Percentiles rank a stretch among this genome's conserved stretches.
Conservation (phyloP, 2,113 vertebrate genomes). For the Hiodon alosoides region DNA sequence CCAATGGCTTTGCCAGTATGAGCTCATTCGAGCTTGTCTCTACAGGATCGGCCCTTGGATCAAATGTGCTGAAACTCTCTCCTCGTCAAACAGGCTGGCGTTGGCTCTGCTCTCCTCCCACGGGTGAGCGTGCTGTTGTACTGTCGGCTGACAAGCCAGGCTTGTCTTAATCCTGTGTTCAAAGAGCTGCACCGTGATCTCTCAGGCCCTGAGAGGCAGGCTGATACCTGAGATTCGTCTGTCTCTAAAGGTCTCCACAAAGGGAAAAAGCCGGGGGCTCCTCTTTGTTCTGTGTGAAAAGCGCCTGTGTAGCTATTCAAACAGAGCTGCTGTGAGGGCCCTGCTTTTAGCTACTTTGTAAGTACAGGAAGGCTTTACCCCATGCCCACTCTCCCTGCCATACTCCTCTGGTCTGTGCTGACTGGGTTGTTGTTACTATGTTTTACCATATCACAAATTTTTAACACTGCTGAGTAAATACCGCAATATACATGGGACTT, state of each 20-base stretch:
- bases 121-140: background rate
- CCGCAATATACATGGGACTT: background rate
- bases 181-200: background rate
- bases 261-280: background rate
- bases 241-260: background rate
- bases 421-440: background rate
- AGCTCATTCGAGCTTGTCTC: background rate
- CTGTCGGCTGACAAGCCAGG: background rate
- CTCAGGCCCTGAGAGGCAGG: background rate
- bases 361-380: conserved; percentile 27
- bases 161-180: conserved; percentile 1
- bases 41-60: background rate
- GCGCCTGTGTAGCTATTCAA: conserved; percentile 28
- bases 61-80: background rate
- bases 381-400: background rate
- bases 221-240: background rate
- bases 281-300: conserved; percentile 33
- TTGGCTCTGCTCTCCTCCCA: background rate
- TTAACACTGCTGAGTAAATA: background rate
- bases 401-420: background rate
- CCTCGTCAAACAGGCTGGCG: background rate
- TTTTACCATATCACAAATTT: too few species aligned
- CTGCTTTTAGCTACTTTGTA: conserved; percentile 33
- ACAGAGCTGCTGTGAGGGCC: conserved; percentile 5
- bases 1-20: background rate